These are phyloP conservation scores for Harpagifer antarcticus DNA, from an alignment of 2,797 vertebrate species.

Conservation along the genomic window DNA sequence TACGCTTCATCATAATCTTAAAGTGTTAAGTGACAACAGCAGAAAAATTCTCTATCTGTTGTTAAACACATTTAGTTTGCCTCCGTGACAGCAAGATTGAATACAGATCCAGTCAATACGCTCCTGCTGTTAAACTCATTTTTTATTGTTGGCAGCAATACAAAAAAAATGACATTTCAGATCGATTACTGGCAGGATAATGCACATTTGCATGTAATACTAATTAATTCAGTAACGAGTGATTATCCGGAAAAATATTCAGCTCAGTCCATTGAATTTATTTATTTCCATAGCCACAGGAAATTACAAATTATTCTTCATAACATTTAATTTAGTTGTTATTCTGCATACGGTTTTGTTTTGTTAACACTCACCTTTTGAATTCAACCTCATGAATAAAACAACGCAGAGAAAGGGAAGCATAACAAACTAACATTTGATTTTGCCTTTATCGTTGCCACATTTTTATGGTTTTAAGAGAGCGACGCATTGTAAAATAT, in stretches of 20 bases:
- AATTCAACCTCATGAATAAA: constrained; percentile 63
- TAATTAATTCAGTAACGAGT: constrained; percentile 55
- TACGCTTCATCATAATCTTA: constrained; percentile 18
- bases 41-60: constrained; percentile 23
- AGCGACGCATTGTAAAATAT: constrained; percentile 17
- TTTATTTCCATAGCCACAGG: constrained; percentile 52
- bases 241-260: constrained; percentile 60
- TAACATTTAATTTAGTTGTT: constrained; percentile 57
- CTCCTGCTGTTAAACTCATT: constrained; percentile 46
- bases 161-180: constrained; percentile 31
- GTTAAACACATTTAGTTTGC: constrained; percentile 38
- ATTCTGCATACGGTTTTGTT: constrained; percentile 57
- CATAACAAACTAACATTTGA: constrained; percentile 29
- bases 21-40: constrained; percentile 23
- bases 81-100: constrained; percentile 39
- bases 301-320: constrained; percentile 56
- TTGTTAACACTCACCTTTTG: constrained; percentile 53
- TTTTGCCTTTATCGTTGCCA: constrained; percentile 23
- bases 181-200: constrained; percentile 63
- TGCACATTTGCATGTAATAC: constrained; percentile 61
- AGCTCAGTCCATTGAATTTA: constrained; percentile 44
- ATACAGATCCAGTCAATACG: constrained; percentile 38
- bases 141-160: constrained; percentile 39
- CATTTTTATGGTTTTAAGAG: constrained; percentile 28
- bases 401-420: constrained; percentile 25